Percentiles rank a stretch among this genome's conserved stretches.
Evolutionary conservation across 2,888 invertebrate genomes (phyloP).

Genomic region (Monoplex corrugatus): DNA sequence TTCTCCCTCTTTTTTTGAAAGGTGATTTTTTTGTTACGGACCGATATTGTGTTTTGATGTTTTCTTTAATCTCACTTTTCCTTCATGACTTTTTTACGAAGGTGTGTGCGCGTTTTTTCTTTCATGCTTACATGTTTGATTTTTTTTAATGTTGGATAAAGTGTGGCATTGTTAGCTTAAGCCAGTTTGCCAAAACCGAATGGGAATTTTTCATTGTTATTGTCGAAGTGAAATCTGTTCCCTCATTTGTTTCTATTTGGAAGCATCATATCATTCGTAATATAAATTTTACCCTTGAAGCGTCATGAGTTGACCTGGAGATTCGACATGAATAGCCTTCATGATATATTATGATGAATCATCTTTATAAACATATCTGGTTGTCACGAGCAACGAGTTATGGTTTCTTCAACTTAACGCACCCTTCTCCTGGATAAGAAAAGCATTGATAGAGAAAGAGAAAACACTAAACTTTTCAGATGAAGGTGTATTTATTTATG

Average conservation of each 20-base stretch:
- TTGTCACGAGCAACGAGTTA: too few relatives aligned
- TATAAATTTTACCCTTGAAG: too few relatives aligned
- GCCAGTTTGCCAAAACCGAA: constrained; percentile 18
- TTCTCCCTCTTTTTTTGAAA: background rate
- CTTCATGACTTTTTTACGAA: background rate
- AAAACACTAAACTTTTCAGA: too few relatives aligned
- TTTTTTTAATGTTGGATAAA: background rate
- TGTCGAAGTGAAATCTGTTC: background rate
- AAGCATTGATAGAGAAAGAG: too few relatives aligned
- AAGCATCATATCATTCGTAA: constrained; percentile 26
- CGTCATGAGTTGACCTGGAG: too few relatives aligned
- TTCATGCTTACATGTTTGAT: background rate
- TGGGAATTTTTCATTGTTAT: background rate
- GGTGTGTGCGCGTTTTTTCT: too few relatives aligned
- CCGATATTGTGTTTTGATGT: background rate
- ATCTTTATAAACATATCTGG: too few relatives aligned
- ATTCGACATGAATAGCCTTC: too few relatives aligned
- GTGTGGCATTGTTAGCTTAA: background rate
- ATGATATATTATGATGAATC: too few relatives aligned
- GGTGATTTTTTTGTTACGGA: background rate
- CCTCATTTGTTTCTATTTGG: background rate
- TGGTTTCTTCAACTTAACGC: too few relatives aligned
- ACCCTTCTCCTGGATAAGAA: too few relatives aligned
- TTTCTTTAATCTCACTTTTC: background rate
- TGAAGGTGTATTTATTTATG: too few relatives aligned